phyloP scores from a whole-genome alignment of 2,888 invertebrate species.

The Melanchra persicariae region DNA sequence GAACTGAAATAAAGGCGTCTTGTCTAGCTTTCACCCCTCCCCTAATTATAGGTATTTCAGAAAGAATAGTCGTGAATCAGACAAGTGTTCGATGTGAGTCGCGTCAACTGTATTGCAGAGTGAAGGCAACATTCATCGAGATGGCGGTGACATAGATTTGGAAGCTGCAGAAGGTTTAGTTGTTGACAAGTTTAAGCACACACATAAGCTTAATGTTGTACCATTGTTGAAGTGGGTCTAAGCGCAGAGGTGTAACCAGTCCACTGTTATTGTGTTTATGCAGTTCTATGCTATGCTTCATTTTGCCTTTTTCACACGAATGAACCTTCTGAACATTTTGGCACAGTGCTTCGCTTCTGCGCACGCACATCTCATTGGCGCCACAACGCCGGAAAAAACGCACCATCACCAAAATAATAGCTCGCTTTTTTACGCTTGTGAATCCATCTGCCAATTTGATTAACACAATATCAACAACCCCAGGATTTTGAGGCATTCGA shows the following conservation, averaged over 20 bases:
- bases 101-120: constrained; percentile 58
- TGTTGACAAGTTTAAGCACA: neutral
- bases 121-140: constrained; percentile 75
- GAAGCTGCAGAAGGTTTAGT: constrained; percentile 19
- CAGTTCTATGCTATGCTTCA: neutral
- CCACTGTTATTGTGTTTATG: neutral
- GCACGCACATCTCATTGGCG: constrained; percentile 21
- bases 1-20: constrained; percentile 74
- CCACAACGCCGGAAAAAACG: constrained; percentile 31
- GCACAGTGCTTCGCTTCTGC: neutral
- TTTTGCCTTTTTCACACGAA: neutral
- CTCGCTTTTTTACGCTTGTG: constrained; percentile 36
- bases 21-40: constrained; percentile 79
- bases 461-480: constrained; percentile 16
- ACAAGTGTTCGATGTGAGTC: constrained; percentile 71
- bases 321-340: constrained; percentile 28
- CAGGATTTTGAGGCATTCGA: constrained; percentile 10
- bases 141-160: constrained; percentile 30
- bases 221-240: neutral
- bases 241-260: neutral
- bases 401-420: constrained; percentile 45
- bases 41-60: constrained; percentile 82
- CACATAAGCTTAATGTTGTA: neutral
- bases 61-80: constrained; percentile 78
- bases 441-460: constrained; percentile 40